Evolutionary conservation across 2,888 invertebrate genomes (phyloP), one percentile per base, ranked within the genome.

Genomic region (Eilema griseolum): DNA sequence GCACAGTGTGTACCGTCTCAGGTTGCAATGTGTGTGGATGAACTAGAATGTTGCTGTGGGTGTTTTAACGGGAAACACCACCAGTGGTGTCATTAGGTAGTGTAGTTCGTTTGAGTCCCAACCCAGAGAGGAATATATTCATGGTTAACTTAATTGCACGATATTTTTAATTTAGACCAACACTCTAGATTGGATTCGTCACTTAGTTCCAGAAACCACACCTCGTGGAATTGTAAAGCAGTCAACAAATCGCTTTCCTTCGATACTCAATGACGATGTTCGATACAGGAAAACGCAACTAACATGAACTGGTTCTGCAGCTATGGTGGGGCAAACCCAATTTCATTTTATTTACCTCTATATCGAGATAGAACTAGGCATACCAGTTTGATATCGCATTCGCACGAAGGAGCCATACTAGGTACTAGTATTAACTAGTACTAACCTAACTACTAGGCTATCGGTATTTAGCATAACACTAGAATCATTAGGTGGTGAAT

Each of bases 181-280:
- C n/a, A 0, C 12, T 12, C 7, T 20, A 46, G 46, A 46, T n/a
- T 20, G 20, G 8, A 7, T 52, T 52, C 46, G 46, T 52, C 52
- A 52, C 20, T 20, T n/a, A 52, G 20, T 52, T 52, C 10, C n/a
- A n/a, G 4, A 2, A 52, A n/a, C n/a, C 16, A 46, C 46, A 20
- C 20, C 52, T 52, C 11, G 20, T 52, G 20, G 20, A 46, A 20
- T 46, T 46, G 20, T 10, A 20, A n/a, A 8, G 52, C n/a, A n/a
- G 52, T 52, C 52, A n/a, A 52, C 20, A 52, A 52, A n/a, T n/a
- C 52, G 52, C 52, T 52, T 52, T 52, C 52, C 20, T 52, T 52
- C 52, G 5, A 52, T 4, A 8, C n/a, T 5, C 2, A 7, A 52
- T 8, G 8, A 4, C 20, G 46, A 46, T 46, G 10, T 8, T n/a